These are phyloP conservation scores for Pseudochirops corinnae DNA, from an alignment of 2,797 vertebrate species.

Conservation along the genomic window DNA sequence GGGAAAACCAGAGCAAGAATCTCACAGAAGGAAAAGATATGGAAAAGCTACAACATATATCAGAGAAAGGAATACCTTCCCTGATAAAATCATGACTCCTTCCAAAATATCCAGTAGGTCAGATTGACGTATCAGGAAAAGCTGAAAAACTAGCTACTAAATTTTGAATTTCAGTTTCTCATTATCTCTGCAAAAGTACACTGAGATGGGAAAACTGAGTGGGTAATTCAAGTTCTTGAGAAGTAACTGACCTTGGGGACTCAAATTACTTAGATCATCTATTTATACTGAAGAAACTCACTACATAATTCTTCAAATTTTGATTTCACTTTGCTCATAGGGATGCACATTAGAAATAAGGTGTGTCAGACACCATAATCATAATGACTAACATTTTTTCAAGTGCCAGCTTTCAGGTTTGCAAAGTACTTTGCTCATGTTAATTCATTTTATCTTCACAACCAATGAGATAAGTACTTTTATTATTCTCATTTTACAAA, in stretches of 20 bases:
- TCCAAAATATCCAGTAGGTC: not conserved
- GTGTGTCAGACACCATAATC: constrained; percentile 13
- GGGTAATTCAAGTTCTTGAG: constrained; percentile 30
- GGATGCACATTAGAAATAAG: constrained; percentile 34
- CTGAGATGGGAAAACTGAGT: constrained; percentile 30
- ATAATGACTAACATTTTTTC: not conserved
- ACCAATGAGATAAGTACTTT: not conserved
- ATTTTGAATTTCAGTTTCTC: not conserved
- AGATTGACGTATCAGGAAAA: not conserved
- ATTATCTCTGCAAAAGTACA: not conserved
- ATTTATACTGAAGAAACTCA: constrained; percentile 31
- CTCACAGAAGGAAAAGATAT: not conserved
- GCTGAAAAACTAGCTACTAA: not conserved
- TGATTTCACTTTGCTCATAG: constrained; percentile 42
- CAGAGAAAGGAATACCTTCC: not conserved
- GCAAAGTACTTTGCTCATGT: not conserved
- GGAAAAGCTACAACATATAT: not conserved
- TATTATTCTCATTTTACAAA: not conserved
- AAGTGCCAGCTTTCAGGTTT: not conserved
- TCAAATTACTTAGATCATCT: constrained; percentile 52
- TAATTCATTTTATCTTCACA: not conserved
- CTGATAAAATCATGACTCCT: not conserved
- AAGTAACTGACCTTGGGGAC: constrained; percentile 45
- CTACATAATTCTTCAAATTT: constrained; percentile 1
- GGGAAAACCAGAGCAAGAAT: not conserved